Conservation (phyloP, 2,113 vertebrate genomes). For the Ceyx cyanopectus region DNA sequence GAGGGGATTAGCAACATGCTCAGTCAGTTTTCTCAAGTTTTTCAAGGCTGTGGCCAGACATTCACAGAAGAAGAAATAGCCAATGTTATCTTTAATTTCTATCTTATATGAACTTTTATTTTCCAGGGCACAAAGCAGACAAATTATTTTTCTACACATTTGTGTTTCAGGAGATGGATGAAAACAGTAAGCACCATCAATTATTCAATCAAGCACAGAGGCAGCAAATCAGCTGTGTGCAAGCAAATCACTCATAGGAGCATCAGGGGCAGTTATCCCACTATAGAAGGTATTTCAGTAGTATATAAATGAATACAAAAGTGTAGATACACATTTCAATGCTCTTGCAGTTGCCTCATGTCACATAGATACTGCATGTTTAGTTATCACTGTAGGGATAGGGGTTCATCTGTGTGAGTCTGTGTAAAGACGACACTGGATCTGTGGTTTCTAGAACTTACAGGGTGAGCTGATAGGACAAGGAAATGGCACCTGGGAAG, state of each 20-base stretch:
- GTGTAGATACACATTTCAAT: not conserved
- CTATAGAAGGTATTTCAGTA: not conserved
- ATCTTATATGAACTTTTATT: not conserved
- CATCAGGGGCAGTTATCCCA: not conserved
- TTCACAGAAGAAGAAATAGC: not conserved
- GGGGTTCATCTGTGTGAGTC: not conserved
- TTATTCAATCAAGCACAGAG: constrained; percentile 5
- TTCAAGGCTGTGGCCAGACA: not conserved
- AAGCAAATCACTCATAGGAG: not conserved
- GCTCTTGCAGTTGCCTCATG: not conserved
- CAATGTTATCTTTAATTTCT: not conserved
- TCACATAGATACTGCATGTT: not conserved
- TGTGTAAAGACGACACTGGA: not conserved
- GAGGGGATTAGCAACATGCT: not conserved
- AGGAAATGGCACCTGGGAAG: not conserved
- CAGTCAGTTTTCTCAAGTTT: not conserved
- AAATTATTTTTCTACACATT: not conserved
- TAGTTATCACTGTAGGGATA: not conserved
- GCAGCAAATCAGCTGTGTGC: not conserved
- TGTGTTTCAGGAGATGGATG: not conserved
- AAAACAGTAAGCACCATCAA: not conserved
- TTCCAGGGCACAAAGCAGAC: not conserved
- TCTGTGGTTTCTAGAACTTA: not conserved
- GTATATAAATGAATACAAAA: not conserved
- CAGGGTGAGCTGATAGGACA: not conserved